These are phyloP conservation scores for Oreamnos americanus DNA, from an alignment of 2,113 vertebrate species.

Conservation along the genomic window DNA sequence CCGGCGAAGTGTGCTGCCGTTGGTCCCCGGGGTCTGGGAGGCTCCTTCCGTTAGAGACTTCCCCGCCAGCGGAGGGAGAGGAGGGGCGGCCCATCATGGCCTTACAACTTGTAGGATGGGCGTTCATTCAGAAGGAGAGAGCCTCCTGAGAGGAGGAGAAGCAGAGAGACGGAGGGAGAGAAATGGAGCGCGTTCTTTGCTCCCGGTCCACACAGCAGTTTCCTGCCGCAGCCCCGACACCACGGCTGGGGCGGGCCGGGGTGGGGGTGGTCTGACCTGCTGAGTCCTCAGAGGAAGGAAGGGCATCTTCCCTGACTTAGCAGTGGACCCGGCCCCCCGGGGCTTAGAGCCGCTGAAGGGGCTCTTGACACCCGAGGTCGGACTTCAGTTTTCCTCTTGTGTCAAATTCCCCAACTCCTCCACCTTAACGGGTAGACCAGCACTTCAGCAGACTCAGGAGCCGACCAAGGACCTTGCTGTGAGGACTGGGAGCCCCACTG, in stretches of 20 bases:
- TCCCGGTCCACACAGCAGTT: background rate
- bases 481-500: background rate
- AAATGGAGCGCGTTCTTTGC: rapidly evolving
- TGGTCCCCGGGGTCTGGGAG: too few species aligned
- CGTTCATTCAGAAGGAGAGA: background rate
- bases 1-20: too few species aligned
- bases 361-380: background rate
- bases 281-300: background rate
- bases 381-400: background rate
- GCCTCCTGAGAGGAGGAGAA: background rate
- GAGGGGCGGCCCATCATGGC: too few species aligned
- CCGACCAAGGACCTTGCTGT: background rate
- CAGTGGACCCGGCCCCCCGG: rapidly evolving
- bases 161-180: too few species aligned
- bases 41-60: too few species aligned
- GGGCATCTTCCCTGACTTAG: too few species aligned
- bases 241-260: rapidly evolving
- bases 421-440: too few species aligned
- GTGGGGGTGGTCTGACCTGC: rapidly evolving
- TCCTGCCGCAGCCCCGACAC: rapidly evolving
- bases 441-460: background rate
- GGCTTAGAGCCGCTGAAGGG: background rate
- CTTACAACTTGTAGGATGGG: too few species aligned
- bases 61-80: too few species aligned
- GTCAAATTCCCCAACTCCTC: rapidly evolving